A percentile compares a stretch with the other conserved stretches of the same genome.
phyloP scores from a whole-genome alignment of 2,113 vertebrate species.

The Ginglymostoma cirratum region DNA sequence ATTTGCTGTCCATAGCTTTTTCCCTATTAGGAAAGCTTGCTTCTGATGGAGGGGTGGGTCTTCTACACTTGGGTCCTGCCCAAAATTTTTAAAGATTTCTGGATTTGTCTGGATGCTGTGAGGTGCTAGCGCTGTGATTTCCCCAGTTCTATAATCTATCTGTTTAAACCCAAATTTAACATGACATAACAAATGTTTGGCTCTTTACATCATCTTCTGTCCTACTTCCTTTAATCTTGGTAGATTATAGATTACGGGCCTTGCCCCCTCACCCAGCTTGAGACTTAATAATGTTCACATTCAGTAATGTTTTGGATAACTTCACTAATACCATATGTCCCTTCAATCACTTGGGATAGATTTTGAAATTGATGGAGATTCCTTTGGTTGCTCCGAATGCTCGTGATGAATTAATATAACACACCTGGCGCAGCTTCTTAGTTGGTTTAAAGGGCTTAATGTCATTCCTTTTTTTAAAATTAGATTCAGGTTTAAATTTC shows the following conservation, averaged over 20 bases:
- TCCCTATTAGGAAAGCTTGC: not conserved
- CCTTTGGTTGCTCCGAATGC: not conserved
- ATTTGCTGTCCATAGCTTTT: not conserved
- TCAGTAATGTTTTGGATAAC: not conserved
- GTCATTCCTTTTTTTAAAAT: constrained; percentile 13
- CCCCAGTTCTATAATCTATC: not conserved
- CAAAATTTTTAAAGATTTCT: not conserved
- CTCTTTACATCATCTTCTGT: not conserved
- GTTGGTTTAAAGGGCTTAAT: not conserved
- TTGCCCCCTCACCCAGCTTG: not conserved
- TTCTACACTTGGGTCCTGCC: not conserved
- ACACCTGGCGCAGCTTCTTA: constrained; percentile 15
- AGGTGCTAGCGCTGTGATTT: not conserved
- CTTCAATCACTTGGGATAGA: not conserved
- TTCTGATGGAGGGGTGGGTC: not conserved
- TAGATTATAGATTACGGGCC: not conserved
- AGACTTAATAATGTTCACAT: not conserved
- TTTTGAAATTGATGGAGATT: constrained; percentile 9
- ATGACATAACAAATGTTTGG: not conserved
- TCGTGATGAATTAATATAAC: constrained; percentile 30
- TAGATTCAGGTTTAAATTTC: constrained; percentile 33
- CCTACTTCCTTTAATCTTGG: not conserved
- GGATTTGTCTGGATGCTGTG: not conserved
- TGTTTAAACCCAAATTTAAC: not conserved
- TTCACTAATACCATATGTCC: constrained; percentile 4